Conservation (phyloP, 1,140 invertebrate species). For the Myzus persicae region DNA sequence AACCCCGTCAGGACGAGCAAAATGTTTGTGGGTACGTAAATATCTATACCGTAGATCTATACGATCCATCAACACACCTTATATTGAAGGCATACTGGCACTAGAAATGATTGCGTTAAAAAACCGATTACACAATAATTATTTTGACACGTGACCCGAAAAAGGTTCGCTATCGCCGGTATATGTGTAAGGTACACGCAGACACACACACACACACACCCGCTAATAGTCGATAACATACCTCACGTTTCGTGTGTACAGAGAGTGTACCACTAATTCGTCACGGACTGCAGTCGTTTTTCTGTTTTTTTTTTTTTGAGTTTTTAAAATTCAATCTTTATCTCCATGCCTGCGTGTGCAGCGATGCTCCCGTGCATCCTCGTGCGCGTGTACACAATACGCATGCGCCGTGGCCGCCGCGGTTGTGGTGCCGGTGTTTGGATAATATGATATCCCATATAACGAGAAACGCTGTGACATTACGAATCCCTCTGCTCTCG, state of each 20-base stretch:
- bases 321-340: background rate
- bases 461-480: background rate
- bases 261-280: background rate
- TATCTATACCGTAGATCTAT: no score
- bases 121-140: background rate
- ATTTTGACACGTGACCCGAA: background rate
- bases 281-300: background rate
- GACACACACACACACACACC: no score
- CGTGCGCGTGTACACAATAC: background rate
- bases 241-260: background rate
- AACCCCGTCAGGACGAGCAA: background rate
- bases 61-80: background rate
- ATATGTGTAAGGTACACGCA: no score
- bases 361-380: background rate
- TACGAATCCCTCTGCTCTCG: background rate
- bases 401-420: background rate
- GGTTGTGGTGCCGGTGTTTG: background rate
- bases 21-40: background rate
- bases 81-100: background rate
- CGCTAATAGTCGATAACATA: background rate
- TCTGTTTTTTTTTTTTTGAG: background rate
- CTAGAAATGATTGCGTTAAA: background rate
- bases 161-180: background rate
- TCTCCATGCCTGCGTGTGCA: background rate
- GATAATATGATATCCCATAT: slow-evolving; percentile 3